phyloP scores from a whole-genome alignment of 2,113 vertebrate species.

The Grallaria varia region DNA sequence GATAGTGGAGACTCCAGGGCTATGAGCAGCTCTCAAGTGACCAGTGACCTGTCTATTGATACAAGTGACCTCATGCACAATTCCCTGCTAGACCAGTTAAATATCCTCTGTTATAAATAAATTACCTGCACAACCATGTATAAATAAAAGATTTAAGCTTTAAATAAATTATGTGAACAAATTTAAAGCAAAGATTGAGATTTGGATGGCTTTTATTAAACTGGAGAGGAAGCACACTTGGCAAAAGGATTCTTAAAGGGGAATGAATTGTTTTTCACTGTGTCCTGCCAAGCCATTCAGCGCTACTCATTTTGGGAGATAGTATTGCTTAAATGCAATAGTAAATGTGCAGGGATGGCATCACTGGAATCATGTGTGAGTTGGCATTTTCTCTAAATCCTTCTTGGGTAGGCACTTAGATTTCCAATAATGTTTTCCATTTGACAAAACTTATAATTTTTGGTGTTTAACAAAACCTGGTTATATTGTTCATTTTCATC shows the following conservation, averaged over 20 bases:
- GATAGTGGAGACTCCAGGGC: not conserved
- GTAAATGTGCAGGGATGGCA: not conserved
- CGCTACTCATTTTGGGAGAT: not conserved
- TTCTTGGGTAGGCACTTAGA: not conserved
- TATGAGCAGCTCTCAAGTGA: not conserved
- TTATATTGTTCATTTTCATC: not conserved
- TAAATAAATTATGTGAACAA: conserved; percentile 66
- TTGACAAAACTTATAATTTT: not conserved
- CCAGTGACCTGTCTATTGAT: not conserved
- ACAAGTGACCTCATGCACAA: not conserved
- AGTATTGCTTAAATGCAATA: not conserved
- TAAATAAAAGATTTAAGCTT: conserved; percentile 60
- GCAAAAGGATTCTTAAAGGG: not conserved
- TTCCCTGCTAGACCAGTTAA: not conserved
- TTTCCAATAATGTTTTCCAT: not conserved
- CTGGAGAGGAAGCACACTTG: not conserved
- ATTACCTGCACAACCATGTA: not conserved
- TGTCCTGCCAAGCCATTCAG: not conserved
- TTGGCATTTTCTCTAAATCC: not conserved
- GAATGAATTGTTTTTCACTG: not conserved
- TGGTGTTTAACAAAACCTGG: not conserved
- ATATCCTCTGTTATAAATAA: not conserved
- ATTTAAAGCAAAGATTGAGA: not conserved
- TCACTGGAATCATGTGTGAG: not conserved
- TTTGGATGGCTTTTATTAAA: conserved; percentile 17